Percentiles rank a stretch among this genome's conserved stretches.
Evolutionary conservation across 2,888 invertebrate genomes (phyloP).

Genomic region (Drosophila limbata): DNA sequence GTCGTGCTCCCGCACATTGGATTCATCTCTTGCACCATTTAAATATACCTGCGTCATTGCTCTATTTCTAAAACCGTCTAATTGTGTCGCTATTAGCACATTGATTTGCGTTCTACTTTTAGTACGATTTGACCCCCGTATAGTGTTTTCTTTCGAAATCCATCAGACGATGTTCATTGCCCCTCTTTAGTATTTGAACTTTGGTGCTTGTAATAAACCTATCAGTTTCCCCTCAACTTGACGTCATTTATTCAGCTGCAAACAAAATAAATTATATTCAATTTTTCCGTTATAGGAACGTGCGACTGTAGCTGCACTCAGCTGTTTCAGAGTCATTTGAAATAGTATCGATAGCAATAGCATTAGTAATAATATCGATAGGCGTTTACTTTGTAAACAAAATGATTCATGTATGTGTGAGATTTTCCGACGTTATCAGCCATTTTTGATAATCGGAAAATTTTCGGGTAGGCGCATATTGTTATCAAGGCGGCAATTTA

Average conservation of each 20-base stretch:
- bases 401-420: conserved; percentile 8
- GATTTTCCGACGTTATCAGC: conserved; percentile 62
- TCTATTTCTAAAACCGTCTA: conserved; percentile 29
- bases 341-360: conserved; percentile 30
- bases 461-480: conserved; percentile 31
- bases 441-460: conserved; percentile 47
- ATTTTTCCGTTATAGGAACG: conserved; percentile 20
- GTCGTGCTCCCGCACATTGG: conserved; percentile 71
- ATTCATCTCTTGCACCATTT: conserved; percentile 77
- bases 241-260: conserved; percentile 9
- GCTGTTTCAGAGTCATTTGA: conserved; percentile 37
- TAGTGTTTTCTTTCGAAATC: conserved; percentile 5
- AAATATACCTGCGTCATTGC: conserved; percentile 74
- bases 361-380: conserved; percentile 27
- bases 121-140: conserved; percentile 34
- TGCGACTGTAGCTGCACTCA: conserved; percentile 31
- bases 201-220: background rate
- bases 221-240: background rate
- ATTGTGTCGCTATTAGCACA: conserved; percentile 20
- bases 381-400: conserved; percentile 46
- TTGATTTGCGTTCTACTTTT: conserved; percentile 33
- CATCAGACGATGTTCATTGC: background rate
- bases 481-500: conserved; percentile 32
- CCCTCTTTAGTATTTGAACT: background rate
- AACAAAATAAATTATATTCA: conserved; percentile 1